phyloP scores from a whole-genome alignment of 2,113 vertebrate species.

The Gobiocypris rarus region DNA sequence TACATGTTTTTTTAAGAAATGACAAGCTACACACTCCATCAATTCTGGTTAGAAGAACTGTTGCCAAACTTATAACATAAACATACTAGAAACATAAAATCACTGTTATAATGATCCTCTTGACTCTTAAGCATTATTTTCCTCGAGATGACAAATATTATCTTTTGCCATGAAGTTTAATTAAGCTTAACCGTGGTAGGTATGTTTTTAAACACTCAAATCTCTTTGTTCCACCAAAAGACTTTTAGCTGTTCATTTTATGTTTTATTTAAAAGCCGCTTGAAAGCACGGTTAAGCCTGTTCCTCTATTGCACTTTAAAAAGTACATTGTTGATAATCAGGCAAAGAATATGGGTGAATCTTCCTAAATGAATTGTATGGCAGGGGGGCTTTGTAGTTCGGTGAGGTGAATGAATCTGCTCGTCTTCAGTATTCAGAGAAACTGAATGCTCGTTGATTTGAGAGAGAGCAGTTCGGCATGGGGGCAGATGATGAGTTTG shows the following conservation, averaged over 20 bases:
- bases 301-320: constrained; percentile 60
- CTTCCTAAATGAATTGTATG: constrained; percentile 62
- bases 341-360: constrained; percentile 57
- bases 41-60: too few species aligned
- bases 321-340: constrained; percentile 60
- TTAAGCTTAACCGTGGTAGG: too few species aligned
- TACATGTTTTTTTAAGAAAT: too few species aligned
- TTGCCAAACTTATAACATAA: too few species aligned
- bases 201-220: too few species aligned
- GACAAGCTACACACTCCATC: too few species aligned
- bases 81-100: too few species aligned
- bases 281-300: constrained; percentile 64
- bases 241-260: neutral
- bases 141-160: too few species aligned
- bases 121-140: too few species aligned
- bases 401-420: constrained; percentile 42
- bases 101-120: too few species aligned
- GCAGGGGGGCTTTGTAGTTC: constrained; percentile 16
- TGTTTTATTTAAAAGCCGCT: neutral
- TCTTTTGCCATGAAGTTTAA: too few species aligned
- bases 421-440: constrained; percentile 26
- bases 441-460: constrained; percentile 40
- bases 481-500: constrained; percentile 60
- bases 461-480: constrained; percentile 14
- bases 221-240: neutral